Conservation (phyloP, 2,888 invertebrate genomes). For the Watsonalla binaria region DNA sequence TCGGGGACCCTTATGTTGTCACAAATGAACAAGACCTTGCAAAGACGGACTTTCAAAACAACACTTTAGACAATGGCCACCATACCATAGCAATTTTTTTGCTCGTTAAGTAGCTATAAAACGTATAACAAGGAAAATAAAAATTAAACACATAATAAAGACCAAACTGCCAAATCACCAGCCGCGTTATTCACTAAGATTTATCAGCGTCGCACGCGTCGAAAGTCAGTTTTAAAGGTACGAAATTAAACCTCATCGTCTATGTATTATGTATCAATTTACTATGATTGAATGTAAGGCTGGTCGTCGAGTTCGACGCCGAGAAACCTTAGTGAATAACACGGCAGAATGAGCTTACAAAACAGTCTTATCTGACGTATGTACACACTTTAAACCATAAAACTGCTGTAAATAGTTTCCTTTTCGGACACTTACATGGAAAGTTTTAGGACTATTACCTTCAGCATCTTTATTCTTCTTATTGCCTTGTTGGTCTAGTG, state of each 20-base stretch:
- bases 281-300: no score
- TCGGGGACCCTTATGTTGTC: no score
- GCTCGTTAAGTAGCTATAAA: conserved; percentile 8
- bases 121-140: conserved; percentile 16
- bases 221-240: no score
- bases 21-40: no score
- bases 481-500: no score
- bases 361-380: conserved; percentile 38
- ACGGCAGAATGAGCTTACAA: conserved; percentile 34
- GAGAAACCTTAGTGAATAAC: no score
- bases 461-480: no score
- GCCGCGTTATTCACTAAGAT: neutral
- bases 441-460: conserved; percentile 8
- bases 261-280: no score
- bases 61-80: no score
- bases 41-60: no score
- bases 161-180: conserved; percentile 25
- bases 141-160: conserved; percentile 12
- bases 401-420: conserved; percentile 28
- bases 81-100: neutral
- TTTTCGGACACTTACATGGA: conserved; percentile 23
- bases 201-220: neutral
- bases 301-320: no score
- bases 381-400: conserved; percentile 40
- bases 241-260: no score